phyloP scores from a whole-genome alignment of 2,113 vertebrate genomes.

The Myrmophylax atrothorax region DNA sequence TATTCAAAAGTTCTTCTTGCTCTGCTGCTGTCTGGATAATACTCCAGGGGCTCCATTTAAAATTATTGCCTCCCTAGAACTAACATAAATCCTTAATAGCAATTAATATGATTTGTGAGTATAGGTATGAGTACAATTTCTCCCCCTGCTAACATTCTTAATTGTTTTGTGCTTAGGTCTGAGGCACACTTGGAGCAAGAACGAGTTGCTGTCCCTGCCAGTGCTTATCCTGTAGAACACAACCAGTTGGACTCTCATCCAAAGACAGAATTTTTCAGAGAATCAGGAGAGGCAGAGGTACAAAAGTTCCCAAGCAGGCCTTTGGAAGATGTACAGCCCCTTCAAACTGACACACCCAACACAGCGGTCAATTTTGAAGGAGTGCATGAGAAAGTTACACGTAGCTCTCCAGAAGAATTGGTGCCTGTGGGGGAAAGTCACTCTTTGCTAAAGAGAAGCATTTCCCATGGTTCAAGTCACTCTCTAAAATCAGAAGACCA shows the following conservation, averaged over 20 bases:
- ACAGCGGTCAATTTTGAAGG: conserved; percentile 77
- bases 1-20: not conserved
- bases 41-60: not conserved
- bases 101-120: not conserved
- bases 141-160: not conserved
- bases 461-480: conserved; percentile 89
- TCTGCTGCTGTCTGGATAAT: not conserved
- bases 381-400: conserved; percentile 75
- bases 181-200: conserved; percentile 74
- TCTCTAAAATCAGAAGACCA: conserved; percentile 88
- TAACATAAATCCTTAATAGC: not conserved
- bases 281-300: conserved; percentile 78
- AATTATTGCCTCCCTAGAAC: not conserved
- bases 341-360: conserved; percentile 73
- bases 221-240: conserved; percentile 79
- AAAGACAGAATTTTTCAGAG: conserved; percentile 87
- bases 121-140: not conserved
- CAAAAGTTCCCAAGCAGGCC: conserved; percentile 80
- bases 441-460: conserved; percentile 84
- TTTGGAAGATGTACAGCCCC: conserved; percentile 80
- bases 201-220: conserved; percentile 68
- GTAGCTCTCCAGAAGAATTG: conserved; percentile 79
- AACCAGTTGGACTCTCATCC: conserved; percentile 81
- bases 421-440: conserved; percentile 76
- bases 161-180: conserved; percentile 56